Conservation (phyloP, 2,888 invertebrate genomes). For the Scaptomyza cyrtandrae region DNA sequence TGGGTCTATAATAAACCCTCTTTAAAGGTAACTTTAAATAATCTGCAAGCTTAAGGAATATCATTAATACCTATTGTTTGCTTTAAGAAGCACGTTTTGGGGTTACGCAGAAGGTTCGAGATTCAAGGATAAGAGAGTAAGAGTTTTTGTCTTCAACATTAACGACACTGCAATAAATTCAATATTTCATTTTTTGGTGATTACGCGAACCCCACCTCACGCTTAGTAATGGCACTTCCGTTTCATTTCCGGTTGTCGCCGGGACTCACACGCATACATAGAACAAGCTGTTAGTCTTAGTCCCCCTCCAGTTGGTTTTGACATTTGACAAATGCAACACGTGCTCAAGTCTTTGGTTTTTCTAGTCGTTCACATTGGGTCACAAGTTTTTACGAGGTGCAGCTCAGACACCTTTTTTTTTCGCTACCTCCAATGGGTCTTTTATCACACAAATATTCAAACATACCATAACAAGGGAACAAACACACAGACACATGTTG, state of each 20-base stretch:
- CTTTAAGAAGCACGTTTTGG: background rate
- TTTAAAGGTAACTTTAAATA: too few species aligned
- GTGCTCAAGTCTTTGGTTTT: slow-evolving; percentile 58
- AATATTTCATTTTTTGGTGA: slow-evolving; percentile 63
- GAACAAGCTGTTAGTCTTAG: slow-evolving; percentile 25
- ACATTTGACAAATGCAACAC: slow-evolving; percentile 74
- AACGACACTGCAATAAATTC: slow-evolving; percentile 65
- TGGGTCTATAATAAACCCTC: too few species aligned
- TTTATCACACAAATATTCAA: slow-evolving; percentile 37
- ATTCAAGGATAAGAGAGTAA: slow-evolving; percentile 7
- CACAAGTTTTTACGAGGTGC: slow-evolving; percentile 38
- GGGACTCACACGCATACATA: slow-evolving; percentile 4
- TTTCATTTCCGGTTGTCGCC: slow-evolving; percentile 58
- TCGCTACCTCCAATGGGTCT: slow-evolving; percentile 35
- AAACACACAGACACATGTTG: slow-evolving; percentile 1
- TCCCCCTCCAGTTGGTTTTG: slow-evolving; percentile 31
- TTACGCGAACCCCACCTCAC: slow-evolving; percentile 26
- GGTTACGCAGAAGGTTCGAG: slow-evolving; percentile 17
- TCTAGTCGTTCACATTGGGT: slow-evolving; percentile 25
- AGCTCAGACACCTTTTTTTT: slow-evolving; percentile 36
- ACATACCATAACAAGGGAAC: slow-evolving; percentile 17
- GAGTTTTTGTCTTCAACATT: slow-evolving; percentile 31
- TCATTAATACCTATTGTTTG: too few species aligned
- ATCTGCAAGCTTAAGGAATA: too few species aligned
- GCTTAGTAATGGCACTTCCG: slow-evolving; percentile 62